These are phyloP conservation scores for Holothuria leucospilota DNA, from an alignment of 53 echinoderm and acorn worm species.

Conservation along the genomic window DNA sequence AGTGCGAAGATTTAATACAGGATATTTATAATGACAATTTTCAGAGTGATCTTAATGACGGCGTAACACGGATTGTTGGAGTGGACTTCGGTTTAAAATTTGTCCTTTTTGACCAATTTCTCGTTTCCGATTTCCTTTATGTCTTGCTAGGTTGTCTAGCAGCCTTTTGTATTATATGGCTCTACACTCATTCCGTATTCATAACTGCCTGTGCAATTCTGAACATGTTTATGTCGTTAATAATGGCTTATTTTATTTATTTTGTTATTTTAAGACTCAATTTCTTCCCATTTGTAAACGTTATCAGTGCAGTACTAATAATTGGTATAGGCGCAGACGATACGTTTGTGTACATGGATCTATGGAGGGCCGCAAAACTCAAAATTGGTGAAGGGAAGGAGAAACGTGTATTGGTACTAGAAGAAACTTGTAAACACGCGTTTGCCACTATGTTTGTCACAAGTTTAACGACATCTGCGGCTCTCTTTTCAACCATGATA, in stretches of 20 bases:
- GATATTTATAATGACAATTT: slow-evolving; percentile 61
- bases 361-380: slow-evolving; percentile 61
- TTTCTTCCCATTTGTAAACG: slow-evolving; percentile 92
- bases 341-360: slow-evolving; percentile 84
- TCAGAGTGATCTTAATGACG: slow-evolving; percentile 56
- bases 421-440: slow-evolving; percentile 76
- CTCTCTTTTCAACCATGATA: slow-evolving; percentile 69
- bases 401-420: slow-evolving; percentile 47
- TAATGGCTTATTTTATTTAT: slow-evolving; percentile 78
- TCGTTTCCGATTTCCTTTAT: slow-evolving; percentile 67
- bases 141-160: slow-evolving; percentile 60
- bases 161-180: slow-evolving; percentile 75
- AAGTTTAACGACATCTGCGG: slow-evolving; percentile 87
- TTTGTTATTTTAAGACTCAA: slow-evolving; percentile 66
- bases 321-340: slow-evolving; percentile 93
- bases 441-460: slow-evolving; percentile 90
- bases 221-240: slow-evolving; percentile 78
- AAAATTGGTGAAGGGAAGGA: slow-evolving; percentile 30
- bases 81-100: slow-evolving; percentile 78
- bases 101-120: slow-evolving; percentile 62
- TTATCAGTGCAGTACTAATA: slow-evolving; percentile 72
- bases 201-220: slow-evolving; percentile 74
- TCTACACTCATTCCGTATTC: slow-evolving; percentile 77
- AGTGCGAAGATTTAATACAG: slow-evolving; percentile 7
- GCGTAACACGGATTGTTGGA: slow-evolving; percentile 63